Percentiles rank a stretch among this genome's conserved stretches.
Conservation (phyloP, 2,888 invertebrate species). For the Branchipolynoe longqiensis region DNA sequence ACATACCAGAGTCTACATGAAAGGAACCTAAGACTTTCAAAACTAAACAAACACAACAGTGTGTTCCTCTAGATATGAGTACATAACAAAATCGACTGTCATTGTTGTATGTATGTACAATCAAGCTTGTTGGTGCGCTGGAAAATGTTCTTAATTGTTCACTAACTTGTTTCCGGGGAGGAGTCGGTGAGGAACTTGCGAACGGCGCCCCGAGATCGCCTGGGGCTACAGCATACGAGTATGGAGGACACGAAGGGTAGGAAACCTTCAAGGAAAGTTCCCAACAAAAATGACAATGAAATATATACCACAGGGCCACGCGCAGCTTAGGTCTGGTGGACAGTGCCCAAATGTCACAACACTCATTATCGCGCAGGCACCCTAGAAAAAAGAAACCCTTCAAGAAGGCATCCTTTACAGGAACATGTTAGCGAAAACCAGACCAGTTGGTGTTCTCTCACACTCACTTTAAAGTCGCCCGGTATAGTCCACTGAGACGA, state of each 20-base stretch:
- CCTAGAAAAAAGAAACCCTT: too few species aligned
- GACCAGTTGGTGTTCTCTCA: too few species aligned
- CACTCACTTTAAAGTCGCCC: too few species aligned
- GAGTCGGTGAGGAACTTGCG: constrained; percentile 53
- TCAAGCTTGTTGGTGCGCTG: constrained; percentile 45
- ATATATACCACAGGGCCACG: background rate
- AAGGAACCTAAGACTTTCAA: constrained; percentile 29
- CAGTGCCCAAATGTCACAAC: too few species aligned
- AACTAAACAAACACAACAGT: constrained; percentile 41
- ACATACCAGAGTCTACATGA: constrained; percentile 8
- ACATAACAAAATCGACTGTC: constrained; percentile 40
- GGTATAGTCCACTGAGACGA: too few species aligned
- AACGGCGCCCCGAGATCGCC: constrained; percentile 17
- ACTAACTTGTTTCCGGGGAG: constrained; percentile 54
- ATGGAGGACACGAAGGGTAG: constrained; percentile 55
- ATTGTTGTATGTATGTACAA: constrained; percentile 4
- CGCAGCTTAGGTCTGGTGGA: too few species aligned
- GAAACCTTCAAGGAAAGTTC: constrained; percentile 54
- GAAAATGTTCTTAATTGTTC: constrained; percentile 44
- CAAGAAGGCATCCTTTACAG: too few species aligned
- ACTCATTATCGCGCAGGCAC: too few species aligned
- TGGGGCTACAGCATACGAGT: constrained; percentile 45
- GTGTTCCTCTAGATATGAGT: constrained; percentile 37
- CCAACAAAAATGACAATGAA: constrained; percentile 30
- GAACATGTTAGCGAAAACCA: too few species aligned